Conservation (phyloP, 2,797 vertebrate genomes). For the Gallinago nigripennis region DNA sequence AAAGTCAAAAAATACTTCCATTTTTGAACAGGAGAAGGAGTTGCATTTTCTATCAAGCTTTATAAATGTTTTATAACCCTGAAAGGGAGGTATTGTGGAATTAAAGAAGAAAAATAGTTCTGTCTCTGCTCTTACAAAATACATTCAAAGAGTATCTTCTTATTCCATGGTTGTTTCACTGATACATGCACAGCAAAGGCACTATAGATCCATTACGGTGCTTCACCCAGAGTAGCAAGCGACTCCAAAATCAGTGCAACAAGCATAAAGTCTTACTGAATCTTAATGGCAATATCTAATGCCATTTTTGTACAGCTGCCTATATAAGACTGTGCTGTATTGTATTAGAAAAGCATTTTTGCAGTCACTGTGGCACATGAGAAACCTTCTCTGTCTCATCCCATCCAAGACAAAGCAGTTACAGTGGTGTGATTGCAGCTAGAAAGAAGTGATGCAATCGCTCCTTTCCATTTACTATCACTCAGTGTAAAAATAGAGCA, state of each 20-base stretch:
- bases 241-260: fast-evolving
- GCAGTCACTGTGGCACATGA: fast-evolving
- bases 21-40: not conserved
- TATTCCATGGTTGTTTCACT: not conserved
- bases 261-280: not conserved
- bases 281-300: not conserved
- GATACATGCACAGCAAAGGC: not conserved
- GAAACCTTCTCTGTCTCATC: not conserved
- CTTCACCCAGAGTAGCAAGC: not conserved
- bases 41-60: not conserved
- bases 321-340: no score
- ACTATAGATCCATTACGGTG: not conserved
- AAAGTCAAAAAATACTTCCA: not conserved
- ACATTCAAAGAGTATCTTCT: not conserved
- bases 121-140: not conserved
- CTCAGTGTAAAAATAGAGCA: not conserved
- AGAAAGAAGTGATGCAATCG: not conserved
- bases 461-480: not conserved
- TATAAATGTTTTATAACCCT: not conserved
- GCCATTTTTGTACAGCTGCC: not conserved
- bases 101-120: not conserved
- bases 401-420: not conserved
- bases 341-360: not conserved
- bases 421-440: not conserved
- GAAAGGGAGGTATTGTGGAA: not conserved